phyloP scores from a whole-genome alignment of 2,797 vertebrate species.

The Eremophila alpestris region DNA sequence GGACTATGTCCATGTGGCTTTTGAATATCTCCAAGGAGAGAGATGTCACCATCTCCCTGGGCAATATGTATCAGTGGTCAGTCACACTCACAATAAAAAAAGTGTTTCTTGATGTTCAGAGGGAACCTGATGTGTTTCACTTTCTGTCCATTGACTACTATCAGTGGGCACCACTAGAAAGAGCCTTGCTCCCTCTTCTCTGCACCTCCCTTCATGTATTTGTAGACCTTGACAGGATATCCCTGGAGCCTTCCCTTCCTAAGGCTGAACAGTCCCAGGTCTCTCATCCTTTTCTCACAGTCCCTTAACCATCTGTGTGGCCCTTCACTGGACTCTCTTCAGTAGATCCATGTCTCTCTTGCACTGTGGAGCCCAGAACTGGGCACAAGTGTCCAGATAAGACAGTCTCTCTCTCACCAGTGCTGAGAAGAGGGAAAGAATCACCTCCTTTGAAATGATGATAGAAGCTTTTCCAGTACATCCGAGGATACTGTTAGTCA shows the following conservation, averaged over 20 bases:
- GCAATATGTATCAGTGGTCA: neutral
- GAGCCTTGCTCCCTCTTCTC: neutral
- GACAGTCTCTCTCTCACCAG: neutral
- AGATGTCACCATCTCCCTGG: neutral
- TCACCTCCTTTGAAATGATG: neutral
- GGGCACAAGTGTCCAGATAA: neutral
- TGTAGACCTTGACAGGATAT: neutral
- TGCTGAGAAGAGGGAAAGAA: neutral
- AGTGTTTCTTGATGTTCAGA: neutral
- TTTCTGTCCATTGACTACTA: neutral
- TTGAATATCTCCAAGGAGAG: neutral
- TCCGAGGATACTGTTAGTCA: neutral
- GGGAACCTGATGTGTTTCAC: neutral
- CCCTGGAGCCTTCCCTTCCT: neutral
- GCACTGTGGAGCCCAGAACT: neutral
- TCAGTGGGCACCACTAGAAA: neutral
- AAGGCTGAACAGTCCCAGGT: neutral
- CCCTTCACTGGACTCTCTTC: neutral
- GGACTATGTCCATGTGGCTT: neutral
- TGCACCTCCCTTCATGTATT: neutral
- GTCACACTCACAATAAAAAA: neutral
- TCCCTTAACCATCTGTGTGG: neutral
- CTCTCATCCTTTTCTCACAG: neutral
- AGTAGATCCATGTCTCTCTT: accelerated
- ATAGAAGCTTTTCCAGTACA: neutral